These are phyloP conservation scores for Formicarius rufipectus DNA, from an alignment of 2,113 vertebrate species.

Conservation along the genomic window DNA sequence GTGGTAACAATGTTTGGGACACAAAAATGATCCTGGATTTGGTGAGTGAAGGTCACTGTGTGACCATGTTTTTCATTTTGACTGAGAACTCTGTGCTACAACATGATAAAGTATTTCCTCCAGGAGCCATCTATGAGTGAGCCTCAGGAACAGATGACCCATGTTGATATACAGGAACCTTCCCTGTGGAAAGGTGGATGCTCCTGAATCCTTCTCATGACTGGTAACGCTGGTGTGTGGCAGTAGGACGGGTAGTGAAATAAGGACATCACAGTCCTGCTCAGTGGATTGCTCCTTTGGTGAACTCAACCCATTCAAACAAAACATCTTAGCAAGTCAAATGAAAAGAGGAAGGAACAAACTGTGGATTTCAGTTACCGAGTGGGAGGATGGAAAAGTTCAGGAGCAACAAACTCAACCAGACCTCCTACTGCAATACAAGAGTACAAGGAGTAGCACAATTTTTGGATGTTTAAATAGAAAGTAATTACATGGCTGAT, in stretches of 20 bases:
- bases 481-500: background rate
- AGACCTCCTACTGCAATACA: accelerated
- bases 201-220: background rate
- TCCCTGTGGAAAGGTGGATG: background rate
- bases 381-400: background rate
- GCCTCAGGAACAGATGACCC: background rate
- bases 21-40: background rate
- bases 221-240: background rate
- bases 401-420: background rate
- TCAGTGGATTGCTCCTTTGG: background rate
- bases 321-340: conserved; percentile 1
- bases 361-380: background rate
- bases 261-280: background rate
- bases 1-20: background rate
- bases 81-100: background rate
- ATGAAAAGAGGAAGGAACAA: background rate
- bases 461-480: background rate
- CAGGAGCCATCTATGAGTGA: background rate
- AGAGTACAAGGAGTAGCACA: background rate
- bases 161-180: background rate
- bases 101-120: background rate
- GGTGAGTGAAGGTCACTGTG: background rate
- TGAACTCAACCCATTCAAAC: background rate
- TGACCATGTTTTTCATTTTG: background rate
- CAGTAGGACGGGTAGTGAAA: background rate